phyloP scores from a whole-genome alignment of 2,888 invertebrate species.

The Cataglyphis cursor region DNA sequence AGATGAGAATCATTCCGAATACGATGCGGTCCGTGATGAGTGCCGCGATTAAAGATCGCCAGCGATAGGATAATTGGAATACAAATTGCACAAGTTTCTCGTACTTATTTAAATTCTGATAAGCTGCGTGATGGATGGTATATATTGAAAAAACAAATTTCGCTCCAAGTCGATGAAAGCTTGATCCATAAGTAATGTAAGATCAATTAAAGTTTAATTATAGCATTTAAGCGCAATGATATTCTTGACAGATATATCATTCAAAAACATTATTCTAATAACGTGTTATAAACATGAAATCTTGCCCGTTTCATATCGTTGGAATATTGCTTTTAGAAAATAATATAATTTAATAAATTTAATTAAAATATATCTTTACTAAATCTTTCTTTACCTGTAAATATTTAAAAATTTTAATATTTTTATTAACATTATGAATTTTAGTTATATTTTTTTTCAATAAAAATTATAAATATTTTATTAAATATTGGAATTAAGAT shows the following conservation, averaged over 20 bases:
- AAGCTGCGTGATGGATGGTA: constrained; percentile 28
- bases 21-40: neutral
- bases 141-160: constrained; percentile 37
- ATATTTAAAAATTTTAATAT: too few species aligned
- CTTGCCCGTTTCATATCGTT: neutral
- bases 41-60: constrained; percentile 41
- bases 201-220: constrained; percentile 36
- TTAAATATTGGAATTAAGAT: too few species aligned
- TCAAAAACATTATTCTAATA: neutral
- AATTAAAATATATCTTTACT: too few species aligned
- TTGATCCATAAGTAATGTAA: neutral
- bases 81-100: constrained; percentile 46
- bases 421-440: too few species aligned
- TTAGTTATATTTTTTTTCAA: too few species aligned
- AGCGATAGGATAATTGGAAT: constrained; percentile 41
- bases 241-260: neutral
- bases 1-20: constrained; percentile 3
- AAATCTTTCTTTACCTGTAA: too few species aligned
- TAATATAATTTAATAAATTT: neutral
- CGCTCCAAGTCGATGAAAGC: constrained; percentile 25
- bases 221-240: neutral
- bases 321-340: neutral
- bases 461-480: too few species aligned
- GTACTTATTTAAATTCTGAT: constrained; percentile 53
- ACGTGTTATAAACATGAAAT: neutral